Evolutionary conservation across 2,797 vertebrate species (phyloP).

Genomic region (Schizothorax lantsangensis): DNA sequence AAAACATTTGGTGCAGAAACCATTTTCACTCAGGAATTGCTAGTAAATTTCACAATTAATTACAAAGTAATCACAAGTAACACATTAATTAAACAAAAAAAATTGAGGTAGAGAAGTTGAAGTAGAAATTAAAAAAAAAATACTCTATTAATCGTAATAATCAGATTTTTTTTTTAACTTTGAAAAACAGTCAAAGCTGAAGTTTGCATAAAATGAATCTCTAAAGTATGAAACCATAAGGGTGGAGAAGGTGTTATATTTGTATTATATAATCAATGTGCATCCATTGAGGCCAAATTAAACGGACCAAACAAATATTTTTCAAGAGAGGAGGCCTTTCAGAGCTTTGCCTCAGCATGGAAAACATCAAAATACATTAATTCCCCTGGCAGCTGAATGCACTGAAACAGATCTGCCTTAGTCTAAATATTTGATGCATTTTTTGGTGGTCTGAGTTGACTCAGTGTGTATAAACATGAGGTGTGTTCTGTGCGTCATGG

Average conservation of each 20-base stretch:
- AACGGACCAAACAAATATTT: conserved; percentile 2
- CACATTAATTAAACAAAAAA: neutral
- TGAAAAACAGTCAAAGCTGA: neutral
- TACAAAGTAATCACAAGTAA: neutral
- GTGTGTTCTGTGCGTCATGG: conserved; percentile 22
- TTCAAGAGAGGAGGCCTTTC: neutral
- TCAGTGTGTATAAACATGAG: conserved; percentile 49
- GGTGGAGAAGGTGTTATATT: neutral
- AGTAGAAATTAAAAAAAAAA: neutral
- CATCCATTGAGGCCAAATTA: neutral
- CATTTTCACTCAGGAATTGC: neutral
- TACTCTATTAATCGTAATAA: neutral
- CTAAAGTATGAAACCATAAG: neutral
- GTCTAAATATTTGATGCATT: conserved; percentile 56
- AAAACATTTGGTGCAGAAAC: too few relatives aligned
- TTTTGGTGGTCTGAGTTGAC: conserved; percentile 46
- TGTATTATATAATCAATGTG: conserved; percentile 10
- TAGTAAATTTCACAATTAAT: neutral
- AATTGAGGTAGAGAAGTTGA: neutral
- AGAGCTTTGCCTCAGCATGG: conserved; percentile 16
- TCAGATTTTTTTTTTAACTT: neutral
- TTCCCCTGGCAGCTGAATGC: conserved; percentile 61
- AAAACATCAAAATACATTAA: conserved; percentile 68
- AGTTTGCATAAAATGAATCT: neutral
- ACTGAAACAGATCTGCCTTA: conserved; percentile 54